These are phyloP conservation scores for Epinephelus coioides DNA, from an alignment of 2,797 vertebrate genomes.

Conservation along the genomic window DNA sequence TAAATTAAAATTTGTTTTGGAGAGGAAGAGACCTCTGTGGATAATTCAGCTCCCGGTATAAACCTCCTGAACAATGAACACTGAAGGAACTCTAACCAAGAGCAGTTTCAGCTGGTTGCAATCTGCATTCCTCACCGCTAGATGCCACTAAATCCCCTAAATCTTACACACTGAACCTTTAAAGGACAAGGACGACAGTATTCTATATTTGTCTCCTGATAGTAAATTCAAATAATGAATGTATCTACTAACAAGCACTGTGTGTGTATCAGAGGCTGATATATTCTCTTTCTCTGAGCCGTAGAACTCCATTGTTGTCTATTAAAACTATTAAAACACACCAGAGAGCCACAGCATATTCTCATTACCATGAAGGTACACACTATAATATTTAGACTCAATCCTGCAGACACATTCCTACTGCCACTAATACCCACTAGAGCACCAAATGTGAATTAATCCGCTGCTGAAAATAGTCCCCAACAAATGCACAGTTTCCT, in stretches of 20 bases:
- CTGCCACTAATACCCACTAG: not conserved
- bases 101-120: too few relatives aligned
- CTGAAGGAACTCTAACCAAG: too few relatives aligned
- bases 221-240: not conserved
- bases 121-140: too few relatives aligned
- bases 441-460: not conserved
- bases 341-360: too few relatives aligned
- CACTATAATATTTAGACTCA: not conserved
- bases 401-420: not conserved
- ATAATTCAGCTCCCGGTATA: too few relatives aligned
- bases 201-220: not conserved
- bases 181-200: not conserved
- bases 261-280: not conserved
- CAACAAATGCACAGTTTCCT: not conserved
- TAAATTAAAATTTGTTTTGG: too few relatives aligned
- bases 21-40: too few relatives aligned
- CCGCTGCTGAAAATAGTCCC: not conserved
- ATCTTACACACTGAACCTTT: too few relatives aligned
- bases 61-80: too few relatives aligned
- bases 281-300: not conserved
- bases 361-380: too few relatives aligned
- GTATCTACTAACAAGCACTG: not conserved
- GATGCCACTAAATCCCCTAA: too few relatives aligned
- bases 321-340: not conserved
- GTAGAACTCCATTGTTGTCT: not conserved